A percentile compares a stretch with the other conserved stretches of the same genome.
Evolutionary conservation across 2,797 vertebrate species (phyloP).

Genomic region (Meriones psammophilus): DNA sequence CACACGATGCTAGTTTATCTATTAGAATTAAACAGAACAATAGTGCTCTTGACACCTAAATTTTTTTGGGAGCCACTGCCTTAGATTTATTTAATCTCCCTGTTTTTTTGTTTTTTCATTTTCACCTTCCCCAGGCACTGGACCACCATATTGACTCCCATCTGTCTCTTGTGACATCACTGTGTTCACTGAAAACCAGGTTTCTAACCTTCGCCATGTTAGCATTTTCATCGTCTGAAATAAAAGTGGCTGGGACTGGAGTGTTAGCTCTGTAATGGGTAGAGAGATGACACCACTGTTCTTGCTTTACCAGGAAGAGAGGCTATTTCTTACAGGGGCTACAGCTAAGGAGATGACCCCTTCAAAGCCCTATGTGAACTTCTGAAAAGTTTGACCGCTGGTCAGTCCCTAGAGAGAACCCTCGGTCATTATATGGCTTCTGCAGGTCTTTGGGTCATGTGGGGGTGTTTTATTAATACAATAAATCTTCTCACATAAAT

Average conservation of each 20-base stretch:
- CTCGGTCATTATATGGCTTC: constrained; percentile 25
- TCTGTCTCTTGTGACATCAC: constrained; percentile 11
- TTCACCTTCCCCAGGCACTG: background rate
- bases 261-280: background rate
- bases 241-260: accelerated
- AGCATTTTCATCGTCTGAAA: background rate
- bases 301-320: background rate
- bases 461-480: constrained; percentile 33
- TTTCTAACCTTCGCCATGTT: constrained; percentile 10
- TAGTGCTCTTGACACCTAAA: background rate
- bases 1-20: background rate
- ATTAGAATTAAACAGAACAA: constrained; percentile 37
- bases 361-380: background rate
- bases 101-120: constrained; percentile 35
- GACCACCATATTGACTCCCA: background rate
- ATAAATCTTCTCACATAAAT: constrained; percentile 31
- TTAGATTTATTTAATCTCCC: constrained; percentile 16
- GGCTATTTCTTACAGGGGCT: background rate
- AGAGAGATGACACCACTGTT: background rate
- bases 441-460: constrained; percentile 52
- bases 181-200: background rate
- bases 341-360: background rate
- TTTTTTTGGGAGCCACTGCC: background rate
- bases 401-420: background rate
- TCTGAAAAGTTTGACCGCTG: background rate